phyloP scores from a whole-genome alignment of 64 coral and sea anemone species.

The Cladopsammia gracilis region DNA sequence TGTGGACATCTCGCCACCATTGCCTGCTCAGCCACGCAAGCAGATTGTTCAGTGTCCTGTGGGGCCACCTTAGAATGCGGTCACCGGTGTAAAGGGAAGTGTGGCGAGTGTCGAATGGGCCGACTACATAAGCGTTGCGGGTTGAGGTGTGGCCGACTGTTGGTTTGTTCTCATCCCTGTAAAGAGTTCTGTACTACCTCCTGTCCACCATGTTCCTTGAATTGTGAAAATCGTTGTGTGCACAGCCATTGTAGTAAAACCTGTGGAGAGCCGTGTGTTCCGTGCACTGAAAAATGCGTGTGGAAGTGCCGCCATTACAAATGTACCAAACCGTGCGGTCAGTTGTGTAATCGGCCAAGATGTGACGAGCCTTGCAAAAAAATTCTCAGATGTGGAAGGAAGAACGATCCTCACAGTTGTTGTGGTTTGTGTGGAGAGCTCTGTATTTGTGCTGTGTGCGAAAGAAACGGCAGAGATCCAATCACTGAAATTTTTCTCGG shows the following conservation, averaged over 20 bases:
- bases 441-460: slow-evolving; percentile 22
- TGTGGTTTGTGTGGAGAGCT: slow-evolving; percentile 49
- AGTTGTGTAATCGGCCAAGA: slow-evolving; percentile 58
- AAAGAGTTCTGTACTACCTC: not conserved
- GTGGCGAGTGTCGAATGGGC: slow-evolving; percentile 74
- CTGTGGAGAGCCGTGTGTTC: slow-evolving; percentile 59
- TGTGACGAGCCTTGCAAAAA: slow-evolving; percentile 57
- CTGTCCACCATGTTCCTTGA: slow-evolving; percentile 54
- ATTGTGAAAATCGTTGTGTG: slow-evolving; percentile 46
- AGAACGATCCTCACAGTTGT: not conserved
- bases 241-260: slow-evolving; percentile 47
- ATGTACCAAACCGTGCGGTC: slow-evolving; percentile 54
- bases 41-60: not conserved
- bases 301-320: slow-evolving; percentile 64
- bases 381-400: not conserved
- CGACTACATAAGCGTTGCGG: slow-evolving; percentile 62
- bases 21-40: not conserved
- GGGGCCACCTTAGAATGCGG: not conserved
- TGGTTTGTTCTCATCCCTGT: slow-evolving; percentile 69
- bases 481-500: not conserved
- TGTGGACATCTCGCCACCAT: slow-evolving; percentile 27
- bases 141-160: slow-evolving; percentile 24
- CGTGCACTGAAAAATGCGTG: slow-evolving; percentile 20
- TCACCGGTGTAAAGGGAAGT: slow-evolving; percentile 28
- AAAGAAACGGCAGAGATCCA: not conserved